A percentile compares a stretch with the other conserved stretches of the same genome.
Conservation (phyloP, 2,113 vertebrate species). For the Astatoreochromis straeleni region DNA sequence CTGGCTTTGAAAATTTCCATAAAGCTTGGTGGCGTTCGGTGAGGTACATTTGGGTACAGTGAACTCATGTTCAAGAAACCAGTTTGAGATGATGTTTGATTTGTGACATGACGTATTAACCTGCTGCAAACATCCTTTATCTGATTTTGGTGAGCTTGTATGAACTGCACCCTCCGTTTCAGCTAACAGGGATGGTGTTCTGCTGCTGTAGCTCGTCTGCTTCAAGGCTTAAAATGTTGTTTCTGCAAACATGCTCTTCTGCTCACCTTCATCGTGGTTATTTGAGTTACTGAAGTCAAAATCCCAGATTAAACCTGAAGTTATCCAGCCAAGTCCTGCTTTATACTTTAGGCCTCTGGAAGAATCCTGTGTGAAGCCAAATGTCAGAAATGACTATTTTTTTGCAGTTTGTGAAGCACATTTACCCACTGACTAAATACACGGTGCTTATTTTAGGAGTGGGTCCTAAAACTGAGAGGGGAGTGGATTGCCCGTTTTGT, state of each 20-base stretch:
- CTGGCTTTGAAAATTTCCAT: no score
- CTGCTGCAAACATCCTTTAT: not conserved
- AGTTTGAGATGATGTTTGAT: not conserved
- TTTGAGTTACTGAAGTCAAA: not conserved
- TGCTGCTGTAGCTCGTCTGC: not conserved
- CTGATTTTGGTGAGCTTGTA: not conserved
- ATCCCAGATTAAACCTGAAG: not conserved
- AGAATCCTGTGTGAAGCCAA: not conserved
- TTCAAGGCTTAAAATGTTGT: not conserved
- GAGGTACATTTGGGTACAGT: not conserved
- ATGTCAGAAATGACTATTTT: not conserved
- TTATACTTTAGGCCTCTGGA: not conserved
- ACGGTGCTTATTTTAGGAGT: not conserved
- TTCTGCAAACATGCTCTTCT: not conserved
- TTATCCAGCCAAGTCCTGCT: not conserved
- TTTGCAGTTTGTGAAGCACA: not conserved
- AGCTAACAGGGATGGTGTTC: not conserved
- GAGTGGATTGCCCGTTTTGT: not conserved
- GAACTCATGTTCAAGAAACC: not conserved
- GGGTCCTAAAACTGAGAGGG: not conserved
- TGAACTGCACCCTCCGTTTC: not conserved
- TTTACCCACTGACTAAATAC: rapidly evolving
- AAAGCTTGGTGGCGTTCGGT: not conserved
- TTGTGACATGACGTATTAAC: rapidly evolving
- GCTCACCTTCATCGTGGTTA: not conserved